phyloP scores from a whole-genome alignment of 2,797 vertebrate genomes.

The Trichosurus vulpecula region DNA sequence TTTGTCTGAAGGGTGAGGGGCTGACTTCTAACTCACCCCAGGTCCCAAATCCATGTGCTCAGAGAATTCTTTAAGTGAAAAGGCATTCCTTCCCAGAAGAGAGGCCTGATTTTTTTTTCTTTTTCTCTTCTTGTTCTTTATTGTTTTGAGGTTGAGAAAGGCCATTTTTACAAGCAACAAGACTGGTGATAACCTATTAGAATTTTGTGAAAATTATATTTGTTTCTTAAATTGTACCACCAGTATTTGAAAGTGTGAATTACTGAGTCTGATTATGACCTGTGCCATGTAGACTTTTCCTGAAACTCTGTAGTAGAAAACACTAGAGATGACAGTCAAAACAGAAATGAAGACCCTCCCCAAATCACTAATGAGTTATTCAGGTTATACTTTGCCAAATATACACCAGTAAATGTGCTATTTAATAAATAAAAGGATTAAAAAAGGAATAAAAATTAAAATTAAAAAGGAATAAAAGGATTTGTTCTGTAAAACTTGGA shows the following conservation, averaged over 20 bases:
- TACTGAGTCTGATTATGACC: background rate
- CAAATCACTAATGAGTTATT: background rate
- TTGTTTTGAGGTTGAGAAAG: background rate
- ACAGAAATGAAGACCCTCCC: background rate
- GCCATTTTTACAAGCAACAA: background rate
- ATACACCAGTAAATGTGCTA: background rate
- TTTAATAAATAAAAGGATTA: no score
- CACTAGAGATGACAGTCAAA: background rate
- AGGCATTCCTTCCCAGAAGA: background rate
- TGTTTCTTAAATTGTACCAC: background rate
- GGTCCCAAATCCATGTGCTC: background rate
- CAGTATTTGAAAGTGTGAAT: background rate
- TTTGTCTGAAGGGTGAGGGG: background rate
- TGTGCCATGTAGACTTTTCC: background rate
- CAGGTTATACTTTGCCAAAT: background rate
- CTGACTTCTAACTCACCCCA: background rate
- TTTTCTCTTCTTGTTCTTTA: background rate
- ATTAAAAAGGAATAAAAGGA: no score
- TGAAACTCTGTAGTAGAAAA: background rate
- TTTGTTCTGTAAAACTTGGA: no score
- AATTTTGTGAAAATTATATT: background rate
- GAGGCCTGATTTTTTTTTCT: background rate
- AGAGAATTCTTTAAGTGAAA: background rate
- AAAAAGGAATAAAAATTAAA: no score
- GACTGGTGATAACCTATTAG: background rate